These are phyloP conservation scores for Darevskia nairensis DNA, from an alignment of 2,797 vertebrate genomes.

Conservation along the genomic window DNA sequence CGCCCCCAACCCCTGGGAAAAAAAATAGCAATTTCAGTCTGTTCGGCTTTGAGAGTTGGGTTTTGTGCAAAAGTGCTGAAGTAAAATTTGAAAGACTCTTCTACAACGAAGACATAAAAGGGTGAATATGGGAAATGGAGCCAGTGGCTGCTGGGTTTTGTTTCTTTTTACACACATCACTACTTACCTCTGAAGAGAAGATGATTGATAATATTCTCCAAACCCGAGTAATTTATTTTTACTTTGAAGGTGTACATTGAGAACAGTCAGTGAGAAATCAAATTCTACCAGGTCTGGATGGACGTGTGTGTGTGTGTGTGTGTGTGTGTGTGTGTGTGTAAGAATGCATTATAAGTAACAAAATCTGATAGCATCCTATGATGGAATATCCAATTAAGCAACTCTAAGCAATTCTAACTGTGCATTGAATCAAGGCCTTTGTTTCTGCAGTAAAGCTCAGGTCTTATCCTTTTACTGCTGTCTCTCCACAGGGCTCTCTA, in stretches of 20 bases:
- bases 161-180: background rate
- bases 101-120: background rate
- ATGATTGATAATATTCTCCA: slow-evolving; percentile 31
- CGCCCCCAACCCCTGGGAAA: background rate
- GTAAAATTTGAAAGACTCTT: slow-evolving; percentile 18
- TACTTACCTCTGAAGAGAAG: slow-evolving; percentile 39
- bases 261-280: slow-evolving; percentile 20
- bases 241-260: slow-evolving; percentile 38
- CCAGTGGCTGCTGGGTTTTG: background rate
- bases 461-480: slow-evolving; percentile 29
- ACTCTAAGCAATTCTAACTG: slow-evolving; percentile 32
- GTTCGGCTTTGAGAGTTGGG: background rate
- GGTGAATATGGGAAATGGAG: background rate
- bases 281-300: slow-evolving; percentile 26
- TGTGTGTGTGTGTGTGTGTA: background rate
- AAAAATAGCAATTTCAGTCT: slow-evolving; percentile 32
- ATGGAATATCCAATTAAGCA: slow-evolving; percentile 49
- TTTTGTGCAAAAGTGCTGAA: slow-evolving; percentile 13
- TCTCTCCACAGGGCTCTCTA: slow-evolving; percentile 25
- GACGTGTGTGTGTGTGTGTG: background rate
- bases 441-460: slow-evolving; percentile 24
- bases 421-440: slow-evolving; percentile 36
- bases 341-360: slow-evolving; percentile 28
- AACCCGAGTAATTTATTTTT: slow-evolving; percentile 28
- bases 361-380: slow-evolving; percentile 25